phyloP scores from a whole-genome alignment of 2,797 vertebrate genomes.

The Orestias chungarensis region DNA sequence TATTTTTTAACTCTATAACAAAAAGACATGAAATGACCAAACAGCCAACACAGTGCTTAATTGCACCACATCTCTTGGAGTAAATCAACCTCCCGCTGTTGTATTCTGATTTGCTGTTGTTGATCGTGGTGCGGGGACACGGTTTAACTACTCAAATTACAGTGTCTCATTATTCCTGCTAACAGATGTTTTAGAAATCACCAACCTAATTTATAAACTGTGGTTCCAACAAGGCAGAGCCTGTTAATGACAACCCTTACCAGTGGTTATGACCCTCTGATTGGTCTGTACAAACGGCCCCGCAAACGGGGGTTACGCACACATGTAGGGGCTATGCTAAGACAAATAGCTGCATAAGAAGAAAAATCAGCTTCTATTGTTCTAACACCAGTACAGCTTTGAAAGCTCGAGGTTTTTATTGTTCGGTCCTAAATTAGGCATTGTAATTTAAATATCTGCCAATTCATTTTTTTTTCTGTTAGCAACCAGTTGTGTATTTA shows the following conservation, averaged over 20 bases:
- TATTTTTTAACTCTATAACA: not conserved
- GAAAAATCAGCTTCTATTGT: not conserved
- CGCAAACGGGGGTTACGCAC: not conserved
- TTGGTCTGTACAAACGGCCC: not conserved
- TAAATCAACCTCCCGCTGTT: not conserved
- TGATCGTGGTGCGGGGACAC: not conserved
- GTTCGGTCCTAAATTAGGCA: not conserved
- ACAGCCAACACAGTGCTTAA: not conserved
- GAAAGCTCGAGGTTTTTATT: not conserved
- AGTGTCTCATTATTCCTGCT: not conserved
- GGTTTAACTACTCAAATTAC: not conserved
- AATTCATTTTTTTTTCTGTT: too few relatives aligned
- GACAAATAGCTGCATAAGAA: not conserved
- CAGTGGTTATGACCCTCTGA: not conserved
- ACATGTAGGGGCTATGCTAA: not conserved
- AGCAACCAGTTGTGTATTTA: not conserved
- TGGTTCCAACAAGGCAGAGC: not conserved
- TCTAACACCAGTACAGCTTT: not conserved
- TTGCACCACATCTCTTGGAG: not conserved
- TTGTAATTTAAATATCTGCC: too few relatives aligned
- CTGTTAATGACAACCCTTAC: not conserved
- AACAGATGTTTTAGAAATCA: not conserved
- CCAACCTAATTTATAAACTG: not conserved
- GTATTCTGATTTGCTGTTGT: not conserved
- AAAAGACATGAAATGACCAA: not conserved